Conservation (phyloP, 2,797 vertebrate genomes). For the Myoxocephalus aenaeus region DNA sequence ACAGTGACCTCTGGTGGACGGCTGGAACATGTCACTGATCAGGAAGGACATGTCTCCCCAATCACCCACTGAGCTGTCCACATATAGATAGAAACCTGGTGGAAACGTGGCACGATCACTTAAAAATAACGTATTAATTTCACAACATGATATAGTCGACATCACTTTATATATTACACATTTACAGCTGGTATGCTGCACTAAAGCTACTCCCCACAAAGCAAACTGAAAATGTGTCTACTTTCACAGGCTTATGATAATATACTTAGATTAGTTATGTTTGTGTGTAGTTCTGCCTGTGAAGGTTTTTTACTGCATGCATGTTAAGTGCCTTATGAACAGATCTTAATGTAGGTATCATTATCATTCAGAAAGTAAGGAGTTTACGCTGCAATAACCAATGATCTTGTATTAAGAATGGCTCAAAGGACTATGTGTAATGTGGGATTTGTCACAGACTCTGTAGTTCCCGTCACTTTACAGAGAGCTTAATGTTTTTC, state of each 20-base stretch:
- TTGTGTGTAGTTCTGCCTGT: neutral
- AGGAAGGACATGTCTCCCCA: conserved; percentile 75
- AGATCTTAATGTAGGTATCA: neutral
- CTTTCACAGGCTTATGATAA: neutral
- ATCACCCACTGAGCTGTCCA: conserved; percentile 78
- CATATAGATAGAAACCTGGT: conserved; percentile 79
- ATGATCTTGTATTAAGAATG: neutral
- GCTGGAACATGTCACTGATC: conserved; percentile 77
- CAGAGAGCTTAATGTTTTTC: too few relatives aligned
- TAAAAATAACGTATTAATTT: neutral
- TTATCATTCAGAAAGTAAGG: neutral
- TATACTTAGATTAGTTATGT: neutral
- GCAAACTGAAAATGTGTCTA: neutral
- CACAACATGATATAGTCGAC: neutral
- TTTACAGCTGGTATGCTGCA: neutral
- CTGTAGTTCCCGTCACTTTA: too few relatives aligned
- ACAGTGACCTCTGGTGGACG: conserved; percentile 75
- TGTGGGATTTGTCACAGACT: neutral
- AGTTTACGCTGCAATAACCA: neutral
- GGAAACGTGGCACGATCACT: conserved; percentile 8
- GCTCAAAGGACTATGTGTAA: neutral
- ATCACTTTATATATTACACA: neutral
- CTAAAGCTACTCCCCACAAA: neutral
- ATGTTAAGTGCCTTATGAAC: neutral
- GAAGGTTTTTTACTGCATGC: neutral